phyloP scores from a whole-genome alignment of 2,888 invertebrate species.

The Drosophila phalerata region DNA sequence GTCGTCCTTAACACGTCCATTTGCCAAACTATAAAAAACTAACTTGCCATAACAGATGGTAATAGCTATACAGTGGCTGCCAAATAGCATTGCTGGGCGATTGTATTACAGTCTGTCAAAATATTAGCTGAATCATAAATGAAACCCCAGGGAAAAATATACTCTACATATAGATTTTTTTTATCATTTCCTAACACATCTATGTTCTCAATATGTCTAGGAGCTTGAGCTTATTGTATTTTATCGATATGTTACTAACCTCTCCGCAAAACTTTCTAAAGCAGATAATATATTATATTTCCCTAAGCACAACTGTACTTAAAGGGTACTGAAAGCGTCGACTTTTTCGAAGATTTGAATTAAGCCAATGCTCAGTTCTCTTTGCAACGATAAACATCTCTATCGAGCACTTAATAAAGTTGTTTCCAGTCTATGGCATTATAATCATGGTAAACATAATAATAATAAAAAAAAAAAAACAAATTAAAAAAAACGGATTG shows the following conservation, averaged over 20 bases:
- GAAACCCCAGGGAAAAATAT: neutral
- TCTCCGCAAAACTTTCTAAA: too few species aligned
- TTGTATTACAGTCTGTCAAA: neutral
- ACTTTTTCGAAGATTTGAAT: slow-evolving; percentile 3
- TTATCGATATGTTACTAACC: too few species aligned
- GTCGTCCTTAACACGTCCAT: slow-evolving; percentile 55
- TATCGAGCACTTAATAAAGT: slow-evolving; percentile 64
- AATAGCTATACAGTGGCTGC: slow-evolving; percentile 18
- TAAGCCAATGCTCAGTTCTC: slow-evolving; percentile 20
- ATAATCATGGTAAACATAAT: slow-evolving; percentile 49
- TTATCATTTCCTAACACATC: neutral
- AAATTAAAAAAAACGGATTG: slow-evolving; percentile 66
- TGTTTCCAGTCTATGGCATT: slow-evolving; percentile 51
- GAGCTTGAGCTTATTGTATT: neutral
- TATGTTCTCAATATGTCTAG: neutral
- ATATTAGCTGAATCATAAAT: neutral
- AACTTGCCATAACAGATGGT: slow-evolving; percentile 20
- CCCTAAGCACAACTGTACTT: neutral
- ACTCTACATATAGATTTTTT: too few species aligned
- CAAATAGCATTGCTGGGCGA: slow-evolving; percentile 15
- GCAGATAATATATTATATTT: neutral
- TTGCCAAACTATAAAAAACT: slow-evolving; percentile 50
- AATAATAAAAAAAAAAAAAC: slow-evolving; percentile 18
- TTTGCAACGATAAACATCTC: slow-evolving; percentile 47
- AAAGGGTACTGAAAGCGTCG: slow-evolving; percentile 3